Conservation (phyloP, 2,797 vertebrate species). For the Fratercula arctica region DNA sequence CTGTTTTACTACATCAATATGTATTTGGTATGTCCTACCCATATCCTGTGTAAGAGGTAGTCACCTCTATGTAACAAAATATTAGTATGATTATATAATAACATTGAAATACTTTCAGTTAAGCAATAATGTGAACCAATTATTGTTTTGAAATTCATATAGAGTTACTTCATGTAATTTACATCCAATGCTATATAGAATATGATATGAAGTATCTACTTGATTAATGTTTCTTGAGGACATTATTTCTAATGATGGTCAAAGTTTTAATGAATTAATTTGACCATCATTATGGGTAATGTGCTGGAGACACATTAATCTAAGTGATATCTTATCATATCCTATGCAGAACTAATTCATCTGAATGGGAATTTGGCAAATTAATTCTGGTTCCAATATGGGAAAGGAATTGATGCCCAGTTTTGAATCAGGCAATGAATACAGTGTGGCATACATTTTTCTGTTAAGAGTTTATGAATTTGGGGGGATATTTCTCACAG, state of each 20-base stretch:
- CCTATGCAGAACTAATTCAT: conserved; percentile 69
- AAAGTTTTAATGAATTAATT: conserved; percentile 76
- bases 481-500: neutral
- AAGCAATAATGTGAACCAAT: neutral
- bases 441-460: neutral
- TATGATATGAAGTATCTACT: neutral
- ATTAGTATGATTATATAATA: neutral
- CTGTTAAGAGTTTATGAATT: neutral
- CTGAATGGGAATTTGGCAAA: conserved; percentile 53
- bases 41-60: neutral
- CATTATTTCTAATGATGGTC: conserved; percentile 58
- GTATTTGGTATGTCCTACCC: neutral
- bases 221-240: conserved; percentile 66
- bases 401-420: neutral
- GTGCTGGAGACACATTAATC: conserved; percentile 71
- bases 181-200: neutral
- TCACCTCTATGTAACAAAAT: neutral
- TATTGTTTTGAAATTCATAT: neutral
- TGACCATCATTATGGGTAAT: conserved; percentile 70
- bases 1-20: neutral
- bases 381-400: conserved; percentile 49
- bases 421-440: conserved; percentile 43
- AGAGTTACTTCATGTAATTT: neutral
- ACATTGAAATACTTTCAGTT: neutral
- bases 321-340: conserved; percentile 65